These are phyloP conservation scores for Drosophila nigricruria DNA, from an alignment of 2,888 invertebrate species.

Conservation along the genomic window DNA sequence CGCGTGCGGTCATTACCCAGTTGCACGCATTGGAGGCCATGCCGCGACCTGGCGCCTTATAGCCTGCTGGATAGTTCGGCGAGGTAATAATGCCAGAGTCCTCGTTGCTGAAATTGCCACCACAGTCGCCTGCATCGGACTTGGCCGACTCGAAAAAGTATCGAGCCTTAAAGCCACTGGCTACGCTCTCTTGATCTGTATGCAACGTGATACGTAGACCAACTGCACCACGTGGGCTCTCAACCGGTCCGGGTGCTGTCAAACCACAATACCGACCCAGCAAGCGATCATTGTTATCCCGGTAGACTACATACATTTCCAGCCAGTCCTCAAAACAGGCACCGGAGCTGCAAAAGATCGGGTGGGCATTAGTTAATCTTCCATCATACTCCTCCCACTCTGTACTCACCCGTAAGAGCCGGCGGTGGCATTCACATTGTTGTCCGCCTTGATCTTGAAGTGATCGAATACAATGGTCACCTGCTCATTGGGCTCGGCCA, in stretches of 20 bases:
- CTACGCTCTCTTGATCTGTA: conserved; percentile 94
- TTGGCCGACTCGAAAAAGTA: conserved; percentile 96
- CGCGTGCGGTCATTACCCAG: conserved; percentile 96
- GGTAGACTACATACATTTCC: conserved; percentile 95
- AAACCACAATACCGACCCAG: conserved; percentile 96
- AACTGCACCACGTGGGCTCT: conserved; percentile 94
- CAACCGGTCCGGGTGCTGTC: conserved; percentile 97
- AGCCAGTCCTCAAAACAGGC: conserved; percentile 97
- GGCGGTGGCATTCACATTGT: conserved; percentile 90
- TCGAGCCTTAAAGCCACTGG: conserved; percentile 97
- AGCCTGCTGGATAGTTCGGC: conserved; percentile 96
- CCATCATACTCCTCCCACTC: accelerated
- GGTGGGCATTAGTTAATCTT: no score
- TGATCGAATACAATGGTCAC: conserved; percentile 96
- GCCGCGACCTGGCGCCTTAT: conserved; percentile 92
- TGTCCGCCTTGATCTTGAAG: conserved; percentile 94
- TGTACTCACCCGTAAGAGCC: conserved; percentile 90
- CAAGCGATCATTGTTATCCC: conserved; percentile 92
- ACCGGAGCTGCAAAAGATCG: conserved; percentile 86
- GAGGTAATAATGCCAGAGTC: conserved; percentile 94
- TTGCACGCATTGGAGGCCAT: conserved; percentile 96
- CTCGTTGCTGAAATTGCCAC: conserved; percentile 94
- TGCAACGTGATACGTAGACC: conserved; percentile 95
- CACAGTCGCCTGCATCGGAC: conserved; percentile 96
- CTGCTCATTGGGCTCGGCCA: conserved; percentile 94